phyloP scores from a whole-genome alignment of 1,140 invertebrate species.

The Habropoda laboriosa region DNA sequence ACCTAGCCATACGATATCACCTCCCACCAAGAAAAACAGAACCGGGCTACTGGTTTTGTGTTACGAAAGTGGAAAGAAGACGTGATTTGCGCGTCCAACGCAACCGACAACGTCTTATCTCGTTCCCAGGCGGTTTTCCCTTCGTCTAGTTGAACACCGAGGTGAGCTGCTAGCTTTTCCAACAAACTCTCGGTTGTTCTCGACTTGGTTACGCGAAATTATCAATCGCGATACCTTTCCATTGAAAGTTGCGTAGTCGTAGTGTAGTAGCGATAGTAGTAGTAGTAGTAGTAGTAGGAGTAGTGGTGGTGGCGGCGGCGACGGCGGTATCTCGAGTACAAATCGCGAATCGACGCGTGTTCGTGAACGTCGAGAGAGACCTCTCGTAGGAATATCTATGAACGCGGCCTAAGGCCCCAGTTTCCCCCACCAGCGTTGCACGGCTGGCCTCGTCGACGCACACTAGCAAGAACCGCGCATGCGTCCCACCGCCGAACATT shows the following conservation, averaged over 20 bases:
- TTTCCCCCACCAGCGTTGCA: constrained; percentile 3
- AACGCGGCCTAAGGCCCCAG: constrained; percentile 48
- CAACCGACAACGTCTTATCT: constrained; percentile 9
- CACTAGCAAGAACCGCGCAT: constrained; percentile 39
- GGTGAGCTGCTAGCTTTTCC: too few species aligned
- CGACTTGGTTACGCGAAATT: too few species aligned
- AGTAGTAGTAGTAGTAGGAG: too few species aligned
- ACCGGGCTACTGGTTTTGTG: constrained; percentile 34
- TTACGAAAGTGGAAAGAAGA: constrained; percentile 40
- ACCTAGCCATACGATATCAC: constrained; percentile 55
- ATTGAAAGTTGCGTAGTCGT: too few species aligned
- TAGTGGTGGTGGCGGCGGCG: too few species aligned
- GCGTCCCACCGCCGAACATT: constrained; percentile 35
- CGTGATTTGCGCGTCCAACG: not conserved
- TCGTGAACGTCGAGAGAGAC: not conserved
- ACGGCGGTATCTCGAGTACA: too few species aligned
- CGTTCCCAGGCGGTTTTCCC: not conserved
- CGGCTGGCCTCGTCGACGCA: constrained; percentile 31
- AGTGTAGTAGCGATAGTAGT: too few species aligned
- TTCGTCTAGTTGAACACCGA: not conserved
- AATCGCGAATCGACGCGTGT: not conserved
- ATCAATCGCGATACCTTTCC: not conserved
- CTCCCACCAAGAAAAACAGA: constrained; percentile 41
- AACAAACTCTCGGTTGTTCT: too few species aligned
- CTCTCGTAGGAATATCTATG: not conserved